Evolutionary conservation across 1,140 invertebrate genomes (phyloP).

Genomic region (Trachymyrmex septentrionalis): DNA sequence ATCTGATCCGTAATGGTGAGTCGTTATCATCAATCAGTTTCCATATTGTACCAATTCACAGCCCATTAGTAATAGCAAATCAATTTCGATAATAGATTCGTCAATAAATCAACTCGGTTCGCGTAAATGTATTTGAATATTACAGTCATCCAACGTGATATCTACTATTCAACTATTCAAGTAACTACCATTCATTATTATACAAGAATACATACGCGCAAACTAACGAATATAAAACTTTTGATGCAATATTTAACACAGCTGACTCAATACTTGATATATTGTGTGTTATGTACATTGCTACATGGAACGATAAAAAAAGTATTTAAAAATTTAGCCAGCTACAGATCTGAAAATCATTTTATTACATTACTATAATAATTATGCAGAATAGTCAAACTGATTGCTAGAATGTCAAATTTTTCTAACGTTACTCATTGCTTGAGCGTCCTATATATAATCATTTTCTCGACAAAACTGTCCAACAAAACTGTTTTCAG

Average conservation of each 20-base stretch:
- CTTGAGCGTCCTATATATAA: too few relatives aligned
- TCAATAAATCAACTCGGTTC: conserved; percentile 50
- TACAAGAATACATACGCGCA: not conserved
- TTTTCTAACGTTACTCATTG: too few relatives aligned
- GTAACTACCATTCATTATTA: conserved; percentile 14
- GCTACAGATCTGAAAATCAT: too few relatives aligned
- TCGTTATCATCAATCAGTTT: conserved; percentile 59
- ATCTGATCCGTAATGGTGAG: conserved; percentile 40
- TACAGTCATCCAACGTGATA: conserved; percentile 32
- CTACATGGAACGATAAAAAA: not conserved
- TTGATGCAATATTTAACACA: not conserved
- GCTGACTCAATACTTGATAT: not conserved
- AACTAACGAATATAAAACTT: not conserved
- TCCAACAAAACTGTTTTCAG: too few relatives aligned
- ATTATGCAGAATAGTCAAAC: too few relatives aligned
- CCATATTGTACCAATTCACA: conserved; percentile 56
- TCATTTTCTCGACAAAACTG: too few relatives aligned
- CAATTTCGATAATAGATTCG: conserved; percentile 60
- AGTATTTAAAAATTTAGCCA: too few relatives aligned
- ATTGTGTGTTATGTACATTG: not conserved
- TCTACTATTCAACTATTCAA: not conserved
- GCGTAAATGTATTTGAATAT: conserved; percentile 17
- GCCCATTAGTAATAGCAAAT: conserved; percentile 60
- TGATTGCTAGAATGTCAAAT: too few relatives aligned
- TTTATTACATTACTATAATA: too few relatives aligned